Evolutionary conservation across 2,113 vertebrate species (phyloP).

Genomic region (Hyaena hyaena): DNA sequence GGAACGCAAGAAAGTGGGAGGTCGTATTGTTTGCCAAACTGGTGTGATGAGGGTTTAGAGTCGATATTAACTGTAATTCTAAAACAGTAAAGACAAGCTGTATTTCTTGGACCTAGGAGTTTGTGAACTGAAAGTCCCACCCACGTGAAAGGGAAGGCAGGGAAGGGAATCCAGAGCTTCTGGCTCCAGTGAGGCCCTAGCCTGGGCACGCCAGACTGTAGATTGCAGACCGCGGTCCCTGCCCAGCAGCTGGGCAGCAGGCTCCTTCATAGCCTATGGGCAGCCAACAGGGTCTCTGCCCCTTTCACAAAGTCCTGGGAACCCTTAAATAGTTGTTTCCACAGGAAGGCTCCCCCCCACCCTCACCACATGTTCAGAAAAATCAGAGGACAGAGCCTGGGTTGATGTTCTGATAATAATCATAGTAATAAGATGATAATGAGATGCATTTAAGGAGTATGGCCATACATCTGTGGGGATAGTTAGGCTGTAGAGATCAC

Average conservation of each 20-base stretch:
- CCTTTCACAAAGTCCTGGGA: neutral
- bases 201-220: neutral
- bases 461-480: neutral
- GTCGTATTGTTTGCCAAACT: neutral
- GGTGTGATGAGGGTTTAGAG: neutral
- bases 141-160: neutral
- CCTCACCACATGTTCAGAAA: neutral
- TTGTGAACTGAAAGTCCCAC: neutral
- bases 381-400: neutral
- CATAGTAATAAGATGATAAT: neutral
- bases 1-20: neutral
- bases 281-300: neutral
- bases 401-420: neutral
- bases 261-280: neutral
- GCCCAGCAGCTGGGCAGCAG: neutral
- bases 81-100: neutral
- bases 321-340: too few species aligned
- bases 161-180: neutral
- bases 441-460: neutral
- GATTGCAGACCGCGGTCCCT: accelerated
- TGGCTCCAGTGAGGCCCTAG: too few species aligned
- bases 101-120: neutral
- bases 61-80: neutral
- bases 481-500: too few species aligned
- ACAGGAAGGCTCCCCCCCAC: too few species aligned